phyloP scores from a whole-genome alignment of 2,113 vertebrate genomes.

The Thalassarche chlororhynchos region DNA sequence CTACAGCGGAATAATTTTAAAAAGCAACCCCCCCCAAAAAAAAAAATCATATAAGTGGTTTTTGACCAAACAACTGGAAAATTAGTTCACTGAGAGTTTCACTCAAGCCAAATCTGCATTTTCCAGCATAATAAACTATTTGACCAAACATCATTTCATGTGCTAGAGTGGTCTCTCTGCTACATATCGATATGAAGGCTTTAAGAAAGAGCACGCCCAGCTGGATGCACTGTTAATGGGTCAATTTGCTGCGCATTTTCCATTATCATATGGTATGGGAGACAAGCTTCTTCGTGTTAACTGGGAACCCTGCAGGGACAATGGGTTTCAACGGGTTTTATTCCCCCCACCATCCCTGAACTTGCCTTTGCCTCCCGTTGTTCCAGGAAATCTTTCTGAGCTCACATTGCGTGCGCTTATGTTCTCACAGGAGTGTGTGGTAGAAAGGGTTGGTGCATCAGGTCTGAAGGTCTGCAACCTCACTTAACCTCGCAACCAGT shows the following conservation, averaged over 20 bases:
- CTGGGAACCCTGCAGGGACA: neutral
- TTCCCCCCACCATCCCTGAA: neutral
- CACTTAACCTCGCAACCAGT: neutral
- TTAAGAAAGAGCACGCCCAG: neutral
- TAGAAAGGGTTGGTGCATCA: too few species aligned
- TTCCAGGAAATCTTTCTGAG: neutral
- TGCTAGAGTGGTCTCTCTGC: neutral
- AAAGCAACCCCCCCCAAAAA: neutral
- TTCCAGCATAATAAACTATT: neutral
- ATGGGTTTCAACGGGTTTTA: neutral
- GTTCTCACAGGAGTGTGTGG: rapidly evolving
- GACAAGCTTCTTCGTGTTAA: neutral
- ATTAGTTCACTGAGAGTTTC: neutral
- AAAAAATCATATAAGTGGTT: neutral
- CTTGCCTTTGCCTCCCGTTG: neutral
- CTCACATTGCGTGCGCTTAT: rapidly evolving
- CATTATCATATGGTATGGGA: neutral
- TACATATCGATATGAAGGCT: neutral
- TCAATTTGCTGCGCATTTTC: neutral
- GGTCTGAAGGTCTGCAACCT: neutral
- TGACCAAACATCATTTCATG: neutral
- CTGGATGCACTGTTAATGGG: neutral
- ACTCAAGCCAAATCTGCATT: neutral
- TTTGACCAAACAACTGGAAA: neutral
- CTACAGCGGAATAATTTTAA: neutral